phyloP scores from a whole-genome alignment of 2,113 vertebrate genomes.

The Pachypanchax playfairii region DNA sequence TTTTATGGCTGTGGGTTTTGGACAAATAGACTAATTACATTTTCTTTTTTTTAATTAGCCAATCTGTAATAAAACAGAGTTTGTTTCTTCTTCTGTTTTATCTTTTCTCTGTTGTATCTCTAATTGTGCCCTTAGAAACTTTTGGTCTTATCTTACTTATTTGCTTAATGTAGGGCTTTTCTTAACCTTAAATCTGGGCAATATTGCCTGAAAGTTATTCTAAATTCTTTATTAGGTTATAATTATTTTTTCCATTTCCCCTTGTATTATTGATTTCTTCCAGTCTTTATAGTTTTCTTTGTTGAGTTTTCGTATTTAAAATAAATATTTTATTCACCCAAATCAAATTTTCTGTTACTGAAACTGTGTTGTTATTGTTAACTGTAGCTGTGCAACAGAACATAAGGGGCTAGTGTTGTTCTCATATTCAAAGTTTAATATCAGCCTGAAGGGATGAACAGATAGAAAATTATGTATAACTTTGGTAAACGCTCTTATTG shows the following conservation, averaged over 20 bases:
- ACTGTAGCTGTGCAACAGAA: neutral
- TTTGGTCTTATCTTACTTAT: neutral
- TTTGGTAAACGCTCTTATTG: slow-evolving; percentile 18
- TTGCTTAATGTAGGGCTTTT: slow-evolving; percentile 16
- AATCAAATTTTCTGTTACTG: neutral
- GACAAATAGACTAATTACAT: neutral
- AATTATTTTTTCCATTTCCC: too few relatives aligned
- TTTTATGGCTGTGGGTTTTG: neutral
- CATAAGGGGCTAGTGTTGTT: neutral
- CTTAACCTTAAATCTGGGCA: neutral
- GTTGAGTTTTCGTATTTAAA: slow-evolving; percentile 1
- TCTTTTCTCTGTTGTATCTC: slow-evolving; percentile 1
- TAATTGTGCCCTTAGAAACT: slow-evolving; percentile 37
- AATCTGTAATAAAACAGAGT: neutral
- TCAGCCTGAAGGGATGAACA: neutral
- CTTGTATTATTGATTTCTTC: too few relatives aligned
- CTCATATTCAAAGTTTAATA: neutral
- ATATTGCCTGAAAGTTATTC: neutral
- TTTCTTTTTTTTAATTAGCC: neutral
- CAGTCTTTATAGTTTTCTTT: too few relatives aligned
- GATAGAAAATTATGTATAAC: neutral
- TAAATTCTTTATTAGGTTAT: too few relatives aligned
- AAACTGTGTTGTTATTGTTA: neutral
- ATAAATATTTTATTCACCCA: neutral
- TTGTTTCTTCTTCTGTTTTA: neutral